Base-by-base conservation (phyloP, 2,888 invertebrate species). In the Sminthurides aquaticus region DNA sequence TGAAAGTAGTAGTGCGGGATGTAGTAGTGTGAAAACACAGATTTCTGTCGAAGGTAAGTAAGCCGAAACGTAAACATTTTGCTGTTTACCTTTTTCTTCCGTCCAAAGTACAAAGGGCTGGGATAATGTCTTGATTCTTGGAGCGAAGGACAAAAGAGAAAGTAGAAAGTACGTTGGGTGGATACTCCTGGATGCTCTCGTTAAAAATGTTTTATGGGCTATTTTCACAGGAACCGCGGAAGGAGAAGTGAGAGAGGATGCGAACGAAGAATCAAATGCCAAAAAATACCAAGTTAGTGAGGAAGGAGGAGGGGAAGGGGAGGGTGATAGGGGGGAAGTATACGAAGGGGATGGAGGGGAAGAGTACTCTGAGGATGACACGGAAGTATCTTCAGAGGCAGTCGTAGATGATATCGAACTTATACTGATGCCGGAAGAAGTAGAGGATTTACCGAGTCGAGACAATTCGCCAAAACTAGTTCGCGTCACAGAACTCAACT, bases 331-430 rank as follows among this genome's bases (percentile, higher is more conserved):
- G 22, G 59, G 64, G 43, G 43, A 34, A 5, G 8, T 34, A 11
- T 34, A 49, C 25, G 3, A 3, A 18, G 52, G 55, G 28, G 59
- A 54, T 25, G 60, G 58, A 24, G 60, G 65, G 20, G 70, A 67
- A 3, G 66, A 65, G 3, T 65, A 67, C 22, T 65, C 65, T 0
- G 69, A 72, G 8, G 69, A 71, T 43, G 72, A 72, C 49, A 69
- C 71, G 25, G 73, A 72, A 1, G 49, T 73, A n/a, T 73, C 73
- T 5, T 74, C 73, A 8, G 74, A 74, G 63, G 74, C 74, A 0
- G 67, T 74, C n/a, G 74, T 74, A 11, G 74, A 74, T 62, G 74
- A 74, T 55, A 74, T 74, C 22, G 74, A 74, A 65, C 63, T 74
- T 57, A 74, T 74, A 25, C 60, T 74, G 29, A 72, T 74, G 72